phyloP scores from a whole-genome alignment of 2,113 vertebrate genomes.

The Emydocephalus ijimae region DNA sequence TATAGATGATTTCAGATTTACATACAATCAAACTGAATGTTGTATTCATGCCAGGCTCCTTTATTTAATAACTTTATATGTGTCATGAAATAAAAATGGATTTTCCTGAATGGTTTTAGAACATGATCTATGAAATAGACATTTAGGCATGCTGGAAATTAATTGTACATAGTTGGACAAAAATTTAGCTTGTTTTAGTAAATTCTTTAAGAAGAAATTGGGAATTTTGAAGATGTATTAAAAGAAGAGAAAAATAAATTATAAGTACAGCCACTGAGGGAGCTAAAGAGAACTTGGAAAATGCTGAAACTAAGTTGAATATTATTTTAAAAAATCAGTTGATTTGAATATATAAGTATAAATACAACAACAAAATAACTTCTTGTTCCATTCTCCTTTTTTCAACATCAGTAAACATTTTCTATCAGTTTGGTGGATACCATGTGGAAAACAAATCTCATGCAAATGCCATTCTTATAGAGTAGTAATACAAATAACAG shows the following conservation, averaged over 20 bases:
- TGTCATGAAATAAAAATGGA: slow-evolving; percentile 56
- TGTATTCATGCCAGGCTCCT: slow-evolving; percentile 60
- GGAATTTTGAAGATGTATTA: slow-evolving; percentile 36
- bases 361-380: slow-evolving; percentile 14
- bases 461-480: slow-evolving; percentile 25
- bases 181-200: slow-evolving; percentile 28
- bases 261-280: slow-evolving; percentile 35
- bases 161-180: slow-evolving; percentile 25
- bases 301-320: not conserved
- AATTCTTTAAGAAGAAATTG: slow-evolving; percentile 43
- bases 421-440: slow-evolving; percentile 8
- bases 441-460: slow-evolving; percentile 21
- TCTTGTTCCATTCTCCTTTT: not conserved
- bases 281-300: not conserved
- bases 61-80: slow-evolving; percentile 68
- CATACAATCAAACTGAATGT: slow-evolving; percentile 47
- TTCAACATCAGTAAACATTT: slow-evolving; percentile 16
- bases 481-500: slow-evolving; percentile 47
- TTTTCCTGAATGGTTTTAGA: slow-evolving; percentile 58
- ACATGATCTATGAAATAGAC: slow-evolving; percentile 35
- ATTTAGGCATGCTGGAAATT: slow-evolving; percentile 42
- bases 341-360: not conserved
- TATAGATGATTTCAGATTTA: slow-evolving; percentile 8
- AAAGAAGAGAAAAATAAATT: slow-evolving; percentile 24
- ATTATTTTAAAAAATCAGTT: not conserved